A percentile compares a stretch with the other conserved stretches of the same genome.
These are phyloP conservation scores for Celastrina argiolus DNA, from an alignment of 2,888 invertebrate genomes.

Conservation along the genomic window DNA sequence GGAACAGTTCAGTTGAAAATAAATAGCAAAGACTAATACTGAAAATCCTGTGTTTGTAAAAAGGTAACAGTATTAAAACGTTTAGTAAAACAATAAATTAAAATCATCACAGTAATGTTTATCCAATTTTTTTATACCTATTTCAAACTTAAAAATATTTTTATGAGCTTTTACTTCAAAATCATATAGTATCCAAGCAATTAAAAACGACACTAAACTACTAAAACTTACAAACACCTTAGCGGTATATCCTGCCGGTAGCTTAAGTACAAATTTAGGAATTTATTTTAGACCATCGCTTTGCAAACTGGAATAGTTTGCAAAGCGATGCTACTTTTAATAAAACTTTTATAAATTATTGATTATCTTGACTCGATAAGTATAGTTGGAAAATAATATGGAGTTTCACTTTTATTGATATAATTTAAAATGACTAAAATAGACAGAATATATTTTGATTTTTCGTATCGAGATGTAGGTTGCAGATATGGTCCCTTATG, in stretches of 20 bases:
- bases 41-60: background rate
- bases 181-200: background rate
- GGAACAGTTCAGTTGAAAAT: too few relatives aligned
- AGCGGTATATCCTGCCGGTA: conserved; percentile 44
- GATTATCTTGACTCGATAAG: background rate
- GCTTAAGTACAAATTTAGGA: conserved; percentile 42
- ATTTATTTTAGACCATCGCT: background rate
- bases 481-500: too few relatives aligned
- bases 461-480: too few relatives aligned
- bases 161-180: too few relatives aligned
- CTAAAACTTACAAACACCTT: background rate
- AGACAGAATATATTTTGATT: too few relatives aligned
- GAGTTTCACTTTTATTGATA: background rate
- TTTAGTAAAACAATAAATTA: background rate
- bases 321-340: background rate
- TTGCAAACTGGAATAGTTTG: too few relatives aligned
- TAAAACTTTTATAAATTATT: background rate
- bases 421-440: background rate
- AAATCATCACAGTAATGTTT: too few relatives aligned
- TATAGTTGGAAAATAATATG: background rate
- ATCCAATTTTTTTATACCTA: too few relatives aligned
- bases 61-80: background rate
- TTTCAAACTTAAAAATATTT: too few relatives aligned
- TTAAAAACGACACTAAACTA: background rate
- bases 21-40: too few relatives aligned